A percentile compares a stretch with the other conserved stretches of the same genome.
Conservation (phyloP, 2,888 invertebrate species). For the Drosophila differens region DNA sequence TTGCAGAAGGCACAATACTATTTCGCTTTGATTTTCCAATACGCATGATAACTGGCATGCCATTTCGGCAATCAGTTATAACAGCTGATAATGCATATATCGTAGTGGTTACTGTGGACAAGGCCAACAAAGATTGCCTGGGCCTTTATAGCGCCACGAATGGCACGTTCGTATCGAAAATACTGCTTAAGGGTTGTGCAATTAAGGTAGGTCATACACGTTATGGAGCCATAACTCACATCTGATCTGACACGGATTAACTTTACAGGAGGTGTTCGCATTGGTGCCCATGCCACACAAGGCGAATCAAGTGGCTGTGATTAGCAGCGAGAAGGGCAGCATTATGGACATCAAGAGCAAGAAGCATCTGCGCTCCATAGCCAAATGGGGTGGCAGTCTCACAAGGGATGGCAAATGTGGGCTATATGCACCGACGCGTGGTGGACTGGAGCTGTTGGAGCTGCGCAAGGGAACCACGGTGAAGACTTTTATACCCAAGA, state of each 20-base stretch:
- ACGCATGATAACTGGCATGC: slow-evolving; percentile 89
- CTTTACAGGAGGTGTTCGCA: slow-evolving; percentile 88
- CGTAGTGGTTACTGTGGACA: slow-evolving; percentile 92
- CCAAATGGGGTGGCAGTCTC: slow-evolving; percentile 96
- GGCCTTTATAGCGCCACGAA: slow-evolving; percentile 93
- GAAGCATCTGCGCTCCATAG: slow-evolving; percentile 93
- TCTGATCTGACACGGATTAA: neutral
- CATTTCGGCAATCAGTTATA: slow-evolving; percentile 91
- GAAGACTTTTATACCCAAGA: slow-evolving; percentile 95
- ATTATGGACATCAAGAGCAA: slow-evolving; percentile 96
- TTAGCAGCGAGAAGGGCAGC: slow-evolving; percentile 95
- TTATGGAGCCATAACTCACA: neutral
- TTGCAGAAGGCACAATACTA: slow-evolving; percentile 89
- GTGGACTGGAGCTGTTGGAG: slow-evolving; percentile 96
- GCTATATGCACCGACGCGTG: slow-evolving; percentile 95
- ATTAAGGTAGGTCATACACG: slow-evolving; percentile 86
- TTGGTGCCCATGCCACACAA: slow-evolving; percentile 94
- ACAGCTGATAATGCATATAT: slow-evolving; percentile 93
- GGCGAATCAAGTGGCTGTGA: slow-evolving; percentile 93
- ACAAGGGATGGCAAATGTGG: slow-evolving; percentile 95
- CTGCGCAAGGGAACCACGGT: slow-evolving; percentile 95
- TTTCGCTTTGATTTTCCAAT: slow-evolving; percentile 94
- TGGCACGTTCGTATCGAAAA: slow-evolving; percentile 87
- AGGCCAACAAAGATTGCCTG: slow-evolving; percentile 92
- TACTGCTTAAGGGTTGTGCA: slow-evolving; percentile 86